Conservation (phyloP, 2,113 vertebrate species). For the Redunca redunca region DNA sequence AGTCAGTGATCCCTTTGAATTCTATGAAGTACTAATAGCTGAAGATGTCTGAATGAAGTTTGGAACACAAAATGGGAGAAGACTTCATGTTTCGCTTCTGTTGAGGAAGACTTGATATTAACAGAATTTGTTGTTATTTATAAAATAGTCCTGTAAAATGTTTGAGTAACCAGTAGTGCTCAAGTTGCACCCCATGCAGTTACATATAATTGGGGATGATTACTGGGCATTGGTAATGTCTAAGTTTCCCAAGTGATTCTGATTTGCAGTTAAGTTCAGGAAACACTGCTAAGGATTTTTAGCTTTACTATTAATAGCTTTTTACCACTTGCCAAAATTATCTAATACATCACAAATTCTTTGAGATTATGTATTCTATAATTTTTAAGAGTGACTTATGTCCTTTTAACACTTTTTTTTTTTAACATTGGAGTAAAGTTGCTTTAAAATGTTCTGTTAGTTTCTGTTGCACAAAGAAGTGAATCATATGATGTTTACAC, state of each 20-base stretch:
- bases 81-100: background rate
- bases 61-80: background rate
- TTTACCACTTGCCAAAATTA: background rate
- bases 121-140: background rate
- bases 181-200: background rate
- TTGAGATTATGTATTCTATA: background rate
- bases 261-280: background rate
- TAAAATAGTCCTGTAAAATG: background rate
- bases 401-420: background rate
- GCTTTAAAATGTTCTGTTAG: background rate
- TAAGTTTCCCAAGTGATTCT: background rate
- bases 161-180: background rate
- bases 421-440: background rate
- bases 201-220: background rate
- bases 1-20: background rate
- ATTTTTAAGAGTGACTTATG: background rate
- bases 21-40: background rate
- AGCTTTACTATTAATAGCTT: background rate
- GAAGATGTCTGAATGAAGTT: background rate
- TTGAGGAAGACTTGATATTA: background rate
- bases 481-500: background rate
- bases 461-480: background rate
- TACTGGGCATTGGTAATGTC: background rate
- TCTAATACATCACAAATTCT: background rate
- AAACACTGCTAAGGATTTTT: background rate